phyloP scores from a whole-genome alignment of 2,888 invertebrate genomes.

The Oligia strigilis region DNA sequence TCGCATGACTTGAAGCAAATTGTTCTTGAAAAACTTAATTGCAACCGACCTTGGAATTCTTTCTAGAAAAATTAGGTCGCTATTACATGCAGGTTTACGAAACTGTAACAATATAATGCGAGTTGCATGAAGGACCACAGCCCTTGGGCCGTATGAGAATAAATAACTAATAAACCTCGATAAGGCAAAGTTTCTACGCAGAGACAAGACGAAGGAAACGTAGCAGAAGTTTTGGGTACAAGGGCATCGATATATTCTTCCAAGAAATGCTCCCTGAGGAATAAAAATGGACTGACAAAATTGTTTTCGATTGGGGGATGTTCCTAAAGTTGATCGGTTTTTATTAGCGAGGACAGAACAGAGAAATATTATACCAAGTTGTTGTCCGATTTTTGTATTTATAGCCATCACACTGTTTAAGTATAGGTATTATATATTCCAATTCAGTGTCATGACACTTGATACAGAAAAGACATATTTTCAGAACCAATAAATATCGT shows the following conservation, averaged over 20 bases:
- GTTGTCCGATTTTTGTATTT: neutral
- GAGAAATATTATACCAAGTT: constrained; percentile 18
- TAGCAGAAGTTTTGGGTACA: constrained; percentile 51
- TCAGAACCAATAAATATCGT: neutral
- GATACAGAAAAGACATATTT: neutral
- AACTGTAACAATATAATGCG: constrained; percentile 74
- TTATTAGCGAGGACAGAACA: constrained; percentile 6
- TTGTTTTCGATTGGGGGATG: constrained; percentile 46
- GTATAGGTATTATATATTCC: neutral
- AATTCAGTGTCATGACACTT: neutral
- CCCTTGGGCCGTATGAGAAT: constrained; percentile 77
- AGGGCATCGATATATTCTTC: constrained; percentile 30
- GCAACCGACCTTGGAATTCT: constrained; percentile 50
- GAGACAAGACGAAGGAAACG: constrained; percentile 43
- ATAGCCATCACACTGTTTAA: no score
- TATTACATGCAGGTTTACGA: constrained; percentile 42
- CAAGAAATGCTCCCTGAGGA: constrained; percentile 36
- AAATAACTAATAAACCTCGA: constrained; percentile 88
- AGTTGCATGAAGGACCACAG: constrained; percentile 82
- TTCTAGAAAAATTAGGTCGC: constrained; percentile 52
- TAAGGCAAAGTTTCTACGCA: constrained; percentile 78
- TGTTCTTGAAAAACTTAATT: constrained; percentile 45
- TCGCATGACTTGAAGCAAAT: constrained; percentile 49
- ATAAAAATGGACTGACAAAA: constrained; percentile 45
- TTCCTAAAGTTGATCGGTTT: constrained; percentile 17